Conservation (phyloP, 64 coral and sea anemone genomes). For the Stichodactyla helianthus region DNA sequence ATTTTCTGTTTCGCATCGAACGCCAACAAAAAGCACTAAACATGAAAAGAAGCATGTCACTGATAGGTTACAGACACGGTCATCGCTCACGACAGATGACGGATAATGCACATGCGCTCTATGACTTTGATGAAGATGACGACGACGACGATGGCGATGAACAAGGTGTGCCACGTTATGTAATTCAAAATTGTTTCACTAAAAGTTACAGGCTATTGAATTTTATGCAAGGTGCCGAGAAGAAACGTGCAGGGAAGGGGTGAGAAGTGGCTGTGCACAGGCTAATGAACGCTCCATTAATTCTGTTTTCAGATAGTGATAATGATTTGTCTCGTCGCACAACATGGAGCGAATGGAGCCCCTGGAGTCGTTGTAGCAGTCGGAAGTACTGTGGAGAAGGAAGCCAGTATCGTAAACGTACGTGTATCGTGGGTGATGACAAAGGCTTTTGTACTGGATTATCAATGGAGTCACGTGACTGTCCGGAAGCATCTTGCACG, state of each 20-base stretch:
- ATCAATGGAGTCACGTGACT: constrained; percentile 76
- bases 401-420: constrained; percentile 59
- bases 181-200: too few relatives aligned
- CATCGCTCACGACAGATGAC: background rate
- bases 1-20: constrained; percentile 12
- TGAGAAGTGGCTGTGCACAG: too few relatives aligned
- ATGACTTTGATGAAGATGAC: background rate
- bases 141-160: background rate
- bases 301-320: background rate
- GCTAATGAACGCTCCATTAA: too few relatives aligned
- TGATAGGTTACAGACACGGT: background rate
- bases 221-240: too few relatives aligned
- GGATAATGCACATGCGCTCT: background rate
- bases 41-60: background rate
- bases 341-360: constrained; percentile 62
- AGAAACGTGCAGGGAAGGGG: too few relatives aligned
- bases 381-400: constrained; percentile 79
- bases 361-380: constrained; percentile 65
- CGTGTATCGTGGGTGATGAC: constrained; percentile 39
- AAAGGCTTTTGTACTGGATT: constrained; percentile 60
- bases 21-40: background rate
- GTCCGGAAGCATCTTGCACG: constrained; percentile 47
- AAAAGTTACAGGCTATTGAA: too few relatives aligned
- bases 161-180: background rate
- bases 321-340: background rate